Evolutionary conservation across 2,113 vertebrate species (phyloP).

Genomic region (Ptilorrhoa leucosticta): DNA sequence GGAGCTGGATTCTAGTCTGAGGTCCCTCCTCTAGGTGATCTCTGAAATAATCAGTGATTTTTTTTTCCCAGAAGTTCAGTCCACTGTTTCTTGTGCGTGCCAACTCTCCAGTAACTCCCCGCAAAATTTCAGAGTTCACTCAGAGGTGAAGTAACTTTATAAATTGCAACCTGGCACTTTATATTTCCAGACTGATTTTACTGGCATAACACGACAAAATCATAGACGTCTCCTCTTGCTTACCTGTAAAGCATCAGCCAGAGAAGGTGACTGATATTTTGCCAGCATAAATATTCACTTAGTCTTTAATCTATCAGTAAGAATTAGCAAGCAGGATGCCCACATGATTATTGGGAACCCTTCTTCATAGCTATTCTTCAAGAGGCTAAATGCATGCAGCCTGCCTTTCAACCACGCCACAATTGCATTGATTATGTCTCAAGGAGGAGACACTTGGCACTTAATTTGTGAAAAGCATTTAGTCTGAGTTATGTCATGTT

Average conservation of each 20-base stretch:
- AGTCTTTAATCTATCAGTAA: neutral
- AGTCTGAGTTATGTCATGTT: constrained; percentile 18
- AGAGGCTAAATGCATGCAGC: neutral
- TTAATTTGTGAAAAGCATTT: constrained; percentile 33
- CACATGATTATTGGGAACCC: neutral
- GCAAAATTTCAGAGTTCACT: neutral
- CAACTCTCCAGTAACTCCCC: neutral
- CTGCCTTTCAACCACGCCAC: neutral
- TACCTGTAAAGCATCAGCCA: neutral
- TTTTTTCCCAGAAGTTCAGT: neutral
- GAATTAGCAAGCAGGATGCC: neutral
- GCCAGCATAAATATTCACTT: neutral
- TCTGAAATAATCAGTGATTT: neutral
- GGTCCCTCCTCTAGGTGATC: neutral
- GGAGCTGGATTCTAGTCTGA: neutral
- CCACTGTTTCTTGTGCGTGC: neutral
- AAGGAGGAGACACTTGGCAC: constrained; percentile 13
- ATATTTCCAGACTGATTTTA: neutral
- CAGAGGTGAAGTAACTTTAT: neutral
- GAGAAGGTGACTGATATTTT: neutral
- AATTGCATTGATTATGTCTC: neutral
- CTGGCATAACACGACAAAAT: neutral
- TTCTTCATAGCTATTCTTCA: neutral
- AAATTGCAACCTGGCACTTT: neutral
- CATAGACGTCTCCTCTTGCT: neutral